Base-by-base conservation (phyloP, 2,888 invertebrate species). In the Zelleria hepariella region DNA sequence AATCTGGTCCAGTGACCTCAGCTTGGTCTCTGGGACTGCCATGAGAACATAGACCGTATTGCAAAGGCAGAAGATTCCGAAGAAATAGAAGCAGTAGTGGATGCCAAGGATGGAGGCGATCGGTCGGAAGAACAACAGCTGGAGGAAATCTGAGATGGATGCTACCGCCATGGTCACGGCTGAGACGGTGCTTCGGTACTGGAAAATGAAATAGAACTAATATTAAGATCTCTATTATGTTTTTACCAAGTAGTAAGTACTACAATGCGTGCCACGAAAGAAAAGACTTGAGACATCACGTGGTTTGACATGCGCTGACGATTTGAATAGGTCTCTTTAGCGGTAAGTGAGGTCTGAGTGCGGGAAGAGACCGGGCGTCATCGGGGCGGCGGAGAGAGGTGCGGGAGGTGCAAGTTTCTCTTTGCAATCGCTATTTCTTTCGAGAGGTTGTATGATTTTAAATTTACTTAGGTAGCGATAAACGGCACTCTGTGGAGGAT, bases 161-260 rank as follows among this genome's bases (percentile, higher is more conserved):
- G 68, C 66, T 10, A 67, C 62, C 0, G 67, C 65, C 65, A 69
- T 67, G 1, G 69, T 68, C 0, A 67, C 63, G n/a, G 68, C 69
- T n/a, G 70, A 54, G 1, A 72, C 70, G 47, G 68, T 64, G 6
- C 68, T 68, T 1, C 72, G 69, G 57, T 69, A 71, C 71, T 72
- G 65, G 32, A 68, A 70, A n/a, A n/a, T n/a, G 1, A 48, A 42
- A 59, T 58, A 21, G 15, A 54, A 26, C 20, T 23, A 59, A 24
- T 24, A 54, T n/a, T 24, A 24, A 4, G 10, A 53, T 2, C 18
- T 18, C 20, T 49, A 49, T 6, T 10, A 49, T 32, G 32, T 32
- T 42, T 42, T 5, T n/a, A n/a, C n/a, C 42, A 2, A 42, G 8
- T n/a, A n/a, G n/a, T n/a, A n/a, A n/a, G n/a, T n/a, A n/a, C n/a